phyloP scores from a whole-genome alignment of 2,113 vertebrate genomes.

The Clinocottus analis region DNA sequence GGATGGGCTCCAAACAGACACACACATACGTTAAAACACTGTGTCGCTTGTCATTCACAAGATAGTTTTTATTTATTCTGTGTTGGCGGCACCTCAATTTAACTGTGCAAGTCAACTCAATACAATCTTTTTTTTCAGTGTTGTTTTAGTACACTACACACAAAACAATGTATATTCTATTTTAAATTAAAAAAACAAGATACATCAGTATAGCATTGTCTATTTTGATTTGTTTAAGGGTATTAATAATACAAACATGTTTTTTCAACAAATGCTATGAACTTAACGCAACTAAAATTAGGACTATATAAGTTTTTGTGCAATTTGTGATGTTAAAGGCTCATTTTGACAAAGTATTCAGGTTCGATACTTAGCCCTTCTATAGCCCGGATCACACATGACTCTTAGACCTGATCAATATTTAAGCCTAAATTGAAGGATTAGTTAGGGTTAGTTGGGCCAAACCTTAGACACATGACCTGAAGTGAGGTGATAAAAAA shows the following conservation, averaged over 20 bases:
- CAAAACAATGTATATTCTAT: not conserved
- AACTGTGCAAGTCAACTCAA: not conserved
- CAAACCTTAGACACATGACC: not conserved
- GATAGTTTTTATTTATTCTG: not conserved
- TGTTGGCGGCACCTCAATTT: not conserved
- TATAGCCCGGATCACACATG: not conserved
- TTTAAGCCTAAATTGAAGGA: not conserved
- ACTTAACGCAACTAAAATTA: too few relatives aligned
- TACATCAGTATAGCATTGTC: not conserved
- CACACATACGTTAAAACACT: conserved; percentile 3
- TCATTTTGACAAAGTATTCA: not conserved
- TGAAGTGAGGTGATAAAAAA: not conserved
- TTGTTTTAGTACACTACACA: not conserved
- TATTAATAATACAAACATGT: too few relatives aligned
- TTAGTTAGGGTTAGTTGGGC: not conserved
- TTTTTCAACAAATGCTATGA: too few relatives aligned
- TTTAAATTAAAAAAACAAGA: not conserved
- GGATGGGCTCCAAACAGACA: conserved; percentile 34
- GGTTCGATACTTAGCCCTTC: not conserved
- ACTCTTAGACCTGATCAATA: not conserved
- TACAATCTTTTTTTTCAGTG: not conserved
- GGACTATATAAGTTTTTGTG: not conserved
- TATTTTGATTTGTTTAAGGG: not conserved
- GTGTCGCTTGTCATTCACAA: conserved; percentile 3
- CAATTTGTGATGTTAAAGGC: not conserved